Base-by-base conservation (phyloP, 2,797 vertebrate species). In the Hirundo rustica region DNA sequence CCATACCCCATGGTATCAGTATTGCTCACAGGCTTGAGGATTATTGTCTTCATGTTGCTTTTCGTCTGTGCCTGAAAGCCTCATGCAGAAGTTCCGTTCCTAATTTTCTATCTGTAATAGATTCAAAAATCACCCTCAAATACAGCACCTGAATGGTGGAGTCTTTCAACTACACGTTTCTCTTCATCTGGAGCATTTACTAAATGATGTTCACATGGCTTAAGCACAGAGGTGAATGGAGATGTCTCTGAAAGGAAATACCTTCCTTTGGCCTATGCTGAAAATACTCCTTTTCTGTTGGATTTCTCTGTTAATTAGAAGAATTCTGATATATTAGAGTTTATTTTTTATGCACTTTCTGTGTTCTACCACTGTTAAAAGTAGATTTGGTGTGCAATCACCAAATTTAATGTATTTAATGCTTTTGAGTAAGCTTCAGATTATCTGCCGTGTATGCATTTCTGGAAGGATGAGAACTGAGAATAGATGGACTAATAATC, bases 91-190 rank as follows among this genome's bases (percentile, higher is more conserved):
- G 27, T 71, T 74, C 23, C 3, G 5, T 29, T 32, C 19, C 85
- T 88, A 9, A 42, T 96, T 93, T 86, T 62, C 51, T 25, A 4
- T n/a, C 55, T 45, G 17, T 54, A 74, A 48, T 25, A 65, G 26
- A 23, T 77, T 47, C 34, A 88, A 74, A 95, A 95, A 72, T 53
- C 20, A 40, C 9, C 48, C 50, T 92, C 40, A 64, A 36, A 64
- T 2, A 5, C 40, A 53, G 12, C 19, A 42, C 11, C 54, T 75
- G 20, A 73, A 72, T 27, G 10, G 36, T 50, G 21, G 20, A 72
- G 22, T 34, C n/a, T 64, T 73, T 88, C 44, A 51, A 17, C 5
- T 4, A 9, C 11, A 48, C 0, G 0, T 62, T 55, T 13, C 12
- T 73, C 68, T 92, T 62, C 12, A 26, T 89, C 65, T 84, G 14